Conservation (phyloP, 2,888 invertebrate species). For the Lymantria monacha region DNA sequence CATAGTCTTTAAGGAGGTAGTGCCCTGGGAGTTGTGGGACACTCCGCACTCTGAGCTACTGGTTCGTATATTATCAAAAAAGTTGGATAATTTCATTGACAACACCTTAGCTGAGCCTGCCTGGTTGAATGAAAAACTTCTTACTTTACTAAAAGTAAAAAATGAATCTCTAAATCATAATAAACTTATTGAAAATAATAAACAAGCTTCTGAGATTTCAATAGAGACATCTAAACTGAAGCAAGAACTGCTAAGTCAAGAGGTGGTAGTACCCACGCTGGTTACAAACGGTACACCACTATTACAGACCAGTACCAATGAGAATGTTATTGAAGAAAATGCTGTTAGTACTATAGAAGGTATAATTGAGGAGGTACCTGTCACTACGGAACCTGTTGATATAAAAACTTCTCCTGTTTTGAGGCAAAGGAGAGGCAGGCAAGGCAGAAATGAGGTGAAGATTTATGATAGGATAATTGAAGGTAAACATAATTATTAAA, state of each 20-base stretch:
- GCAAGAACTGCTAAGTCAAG: constrained; percentile 28
- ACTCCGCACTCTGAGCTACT: constrained; percentile 85
- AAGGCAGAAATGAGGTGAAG: constrained; percentile 73
- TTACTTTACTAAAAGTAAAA: constrained; percentile 51
- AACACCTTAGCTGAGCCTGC: constrained; percentile 74
- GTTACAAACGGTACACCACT: constrained; percentile 40
- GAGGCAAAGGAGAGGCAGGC: constrained; percentile 64
- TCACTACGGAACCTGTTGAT: constrained; percentile 61
- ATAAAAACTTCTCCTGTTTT: constrained; percentile 66
- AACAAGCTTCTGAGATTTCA: background rate
- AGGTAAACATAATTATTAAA: constrained; percentile 53
- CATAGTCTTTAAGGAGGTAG: constrained; percentile 83
- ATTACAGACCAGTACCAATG: constrained; percentile 28
- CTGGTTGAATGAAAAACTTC: constrained; percentile 71
- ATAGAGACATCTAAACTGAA: constrained; percentile 7
- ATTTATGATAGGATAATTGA: constrained; percentile 78
- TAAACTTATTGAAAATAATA: constrained; percentile 8
- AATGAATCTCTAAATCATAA: constrained; percentile 2
- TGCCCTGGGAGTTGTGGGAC: constrained; percentile 86
- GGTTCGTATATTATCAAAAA: constrained; percentile 83
- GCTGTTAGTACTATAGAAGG: constrained; percentile 26
- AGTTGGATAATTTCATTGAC: constrained; percentile 75
- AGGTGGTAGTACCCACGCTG: constrained; percentile 40
- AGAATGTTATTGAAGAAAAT: constrained; percentile 24
- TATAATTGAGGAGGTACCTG: constrained; percentile 41